Conservation (phyloP, 2,797 vertebrate species). For the Coregonus sp. region DNA sequence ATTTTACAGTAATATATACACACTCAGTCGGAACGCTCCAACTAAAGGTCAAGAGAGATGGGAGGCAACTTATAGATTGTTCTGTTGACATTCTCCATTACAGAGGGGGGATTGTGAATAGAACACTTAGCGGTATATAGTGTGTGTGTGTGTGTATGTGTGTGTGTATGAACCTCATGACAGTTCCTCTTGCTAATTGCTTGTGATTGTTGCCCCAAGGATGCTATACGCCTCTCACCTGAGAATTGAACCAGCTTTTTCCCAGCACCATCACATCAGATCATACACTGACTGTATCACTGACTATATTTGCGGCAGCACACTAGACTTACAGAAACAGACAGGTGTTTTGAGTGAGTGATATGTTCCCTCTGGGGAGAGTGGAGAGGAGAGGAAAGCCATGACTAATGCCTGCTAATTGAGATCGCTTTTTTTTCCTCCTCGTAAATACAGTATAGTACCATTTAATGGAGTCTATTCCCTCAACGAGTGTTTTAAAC, state of each 20-base stretch:
- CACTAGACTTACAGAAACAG: constrained; percentile 17
- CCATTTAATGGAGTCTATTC: constrained; percentile 27
- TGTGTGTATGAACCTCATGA: neutral
- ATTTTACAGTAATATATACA: constrained; percentile 60
- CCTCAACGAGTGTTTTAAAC: constrained; percentile 38
- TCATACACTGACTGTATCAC: neutral
- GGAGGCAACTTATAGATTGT: constrained; percentile 61
- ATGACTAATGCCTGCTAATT: constrained; percentile 37
- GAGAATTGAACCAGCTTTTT: constrained; percentile 26
- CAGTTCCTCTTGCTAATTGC: constrained; percentile 29
- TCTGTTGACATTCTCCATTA: constrained; percentile 58
- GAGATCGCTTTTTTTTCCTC: constrained; percentile 17
- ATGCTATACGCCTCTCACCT: constrained; percentile 28
- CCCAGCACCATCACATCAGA: neutral
- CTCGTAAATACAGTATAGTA: constrained; percentile 46
- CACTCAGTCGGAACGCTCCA: constrained; percentile 57
- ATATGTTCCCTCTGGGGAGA: constrained; percentile 11
- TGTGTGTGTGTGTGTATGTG: neutral
- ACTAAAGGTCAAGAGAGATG: constrained; percentile 68
- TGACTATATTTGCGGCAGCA: neutral
- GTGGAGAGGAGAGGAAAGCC: constrained; percentile 14
- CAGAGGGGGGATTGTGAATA: constrained; percentile 36
- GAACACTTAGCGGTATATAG: constrained; percentile 38
- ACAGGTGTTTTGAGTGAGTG: constrained; percentile 5
- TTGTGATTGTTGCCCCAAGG: constrained; percentile 36